These are phyloP conservation scores for Philopedon plagiatum DNA, from an alignment of 2,888 invertebrate species.

Conservation along the genomic window DNA sequence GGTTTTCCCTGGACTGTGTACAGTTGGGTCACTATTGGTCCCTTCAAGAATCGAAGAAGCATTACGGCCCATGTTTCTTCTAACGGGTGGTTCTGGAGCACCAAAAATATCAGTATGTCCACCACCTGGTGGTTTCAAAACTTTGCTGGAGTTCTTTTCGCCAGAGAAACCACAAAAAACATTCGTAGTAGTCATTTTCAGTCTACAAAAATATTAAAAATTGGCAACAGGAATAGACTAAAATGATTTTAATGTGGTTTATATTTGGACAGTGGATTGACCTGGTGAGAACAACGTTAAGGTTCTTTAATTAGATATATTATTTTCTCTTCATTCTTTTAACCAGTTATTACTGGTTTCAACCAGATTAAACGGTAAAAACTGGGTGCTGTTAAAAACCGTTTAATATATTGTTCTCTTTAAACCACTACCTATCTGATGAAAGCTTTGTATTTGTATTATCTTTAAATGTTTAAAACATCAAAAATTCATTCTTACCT, in stretches of 20 bases:
- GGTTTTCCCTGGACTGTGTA: conserved; percentile 50
- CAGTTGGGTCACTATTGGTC: conserved; percentile 50
- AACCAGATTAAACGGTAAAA: conserved; percentile 3
- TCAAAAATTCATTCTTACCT: too few species aligned
- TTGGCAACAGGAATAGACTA: background rate
- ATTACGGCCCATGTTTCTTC: conserved; percentile 58
- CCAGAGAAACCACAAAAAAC: conserved; percentile 60
- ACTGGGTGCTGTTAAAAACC: background rate
- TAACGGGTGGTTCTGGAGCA: conserved; percentile 52
- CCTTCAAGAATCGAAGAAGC: conserved; percentile 62
- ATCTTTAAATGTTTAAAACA: too few species aligned
- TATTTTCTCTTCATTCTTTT: conserved; percentile 6
- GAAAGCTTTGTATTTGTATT: too few species aligned
- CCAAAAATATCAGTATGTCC: conserved; percentile 69
- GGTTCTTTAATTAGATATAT: background rate
- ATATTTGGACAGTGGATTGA: background rate
- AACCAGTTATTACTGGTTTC: conserved; percentile 45
- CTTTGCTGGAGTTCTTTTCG: conserved; percentile 66
- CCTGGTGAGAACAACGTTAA: background rate
- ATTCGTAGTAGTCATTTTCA: conserved; percentile 65
- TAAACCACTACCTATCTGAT: too few species aligned
- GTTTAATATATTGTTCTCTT: too few species aligned
- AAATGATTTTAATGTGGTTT: background rate
- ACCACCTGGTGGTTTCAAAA: conserved; percentile 70
- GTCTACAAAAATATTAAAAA: conserved; percentile 5